These are phyloP conservation scores for Stramonita haemastoma DNA, from an alignment of 2,888 invertebrate genomes.

Conservation along the genomic window DNA sequence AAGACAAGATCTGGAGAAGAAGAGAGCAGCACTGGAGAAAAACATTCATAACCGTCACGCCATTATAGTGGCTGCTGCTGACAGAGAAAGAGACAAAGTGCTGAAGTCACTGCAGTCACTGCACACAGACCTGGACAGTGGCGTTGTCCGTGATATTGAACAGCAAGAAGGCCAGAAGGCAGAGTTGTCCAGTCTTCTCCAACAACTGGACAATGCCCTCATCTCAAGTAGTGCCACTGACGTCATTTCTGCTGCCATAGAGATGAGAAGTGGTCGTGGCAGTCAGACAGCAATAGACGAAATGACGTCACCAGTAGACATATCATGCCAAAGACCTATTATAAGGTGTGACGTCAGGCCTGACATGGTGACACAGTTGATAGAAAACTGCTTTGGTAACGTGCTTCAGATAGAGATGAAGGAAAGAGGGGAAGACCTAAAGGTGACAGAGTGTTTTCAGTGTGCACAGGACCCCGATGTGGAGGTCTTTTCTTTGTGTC, in stretches of 20 bases:
- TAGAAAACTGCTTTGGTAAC: neutral
- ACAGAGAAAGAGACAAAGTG: neutral
- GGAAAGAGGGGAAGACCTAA: neutral
- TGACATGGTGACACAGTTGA: neutral
- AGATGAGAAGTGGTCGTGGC: constrained; percentile 8
- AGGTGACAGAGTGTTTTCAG: neutral
- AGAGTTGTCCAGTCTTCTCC: neutral
- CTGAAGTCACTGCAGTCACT: neutral
- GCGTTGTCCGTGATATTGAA: neutral
- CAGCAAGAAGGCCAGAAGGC: neutral
- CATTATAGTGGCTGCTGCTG: constrained; percentile 1
- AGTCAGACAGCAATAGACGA: neutral
- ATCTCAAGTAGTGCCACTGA: neutral
- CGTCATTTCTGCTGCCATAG: neutral
- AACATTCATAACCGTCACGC: neutral
- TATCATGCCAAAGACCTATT: neutral
- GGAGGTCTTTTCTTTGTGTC: neutral
- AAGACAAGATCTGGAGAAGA: neutral
- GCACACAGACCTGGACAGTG: neutral
- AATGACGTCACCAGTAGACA: neutral
- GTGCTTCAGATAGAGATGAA: neutral
- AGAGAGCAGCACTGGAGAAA: constrained; percentile 14
- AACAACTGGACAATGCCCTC: neutral
- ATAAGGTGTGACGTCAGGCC: neutral
- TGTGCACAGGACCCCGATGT: neutral